These are phyloP conservation scores for Bilobella aurantiaca DNA, from an alignment of 1,140 invertebrate species.

Conservation along the genomic window DNA sequence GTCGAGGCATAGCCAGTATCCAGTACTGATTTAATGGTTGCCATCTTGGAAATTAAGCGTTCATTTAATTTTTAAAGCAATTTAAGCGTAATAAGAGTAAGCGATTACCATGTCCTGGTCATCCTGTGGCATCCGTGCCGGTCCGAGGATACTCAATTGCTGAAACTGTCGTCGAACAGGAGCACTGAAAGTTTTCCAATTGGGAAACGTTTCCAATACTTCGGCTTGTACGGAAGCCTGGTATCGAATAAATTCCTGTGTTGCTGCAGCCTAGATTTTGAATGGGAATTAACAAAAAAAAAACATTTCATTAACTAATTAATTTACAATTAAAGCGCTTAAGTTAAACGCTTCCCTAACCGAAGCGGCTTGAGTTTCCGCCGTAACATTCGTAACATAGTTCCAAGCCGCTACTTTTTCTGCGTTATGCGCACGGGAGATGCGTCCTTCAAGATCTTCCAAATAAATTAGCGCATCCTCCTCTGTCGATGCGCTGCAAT, in stretches of 20 bases:
- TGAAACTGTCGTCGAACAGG: conserved; percentile 20
- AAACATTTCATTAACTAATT: too few relatives aligned
- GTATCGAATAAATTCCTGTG: conserved; percentile 12
- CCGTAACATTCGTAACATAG: conserved; percentile 25
- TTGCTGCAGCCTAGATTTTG: conserved; percentile 15
- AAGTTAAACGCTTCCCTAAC: too few relatives aligned
- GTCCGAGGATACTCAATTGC: conserved; percentile 22
- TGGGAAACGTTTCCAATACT: conserved; percentile 12
- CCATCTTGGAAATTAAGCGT: background rate
- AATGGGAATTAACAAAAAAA: too few relatives aligned
- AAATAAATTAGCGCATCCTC: conserved; percentile 3
- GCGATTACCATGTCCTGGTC: conserved; percentile 10
- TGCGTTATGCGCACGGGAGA: conserved; percentile 10
- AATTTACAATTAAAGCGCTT: too few relatives aligned
- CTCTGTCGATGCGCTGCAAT: background rate
- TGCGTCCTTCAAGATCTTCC: background rate
- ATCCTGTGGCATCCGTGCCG: conserved; percentile 14
- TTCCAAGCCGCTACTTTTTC: conserved; percentile 21
- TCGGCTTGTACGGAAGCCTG: conserved; percentile 16
- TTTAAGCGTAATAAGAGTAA: background rate
- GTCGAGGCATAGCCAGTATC: conserved; percentile 23
- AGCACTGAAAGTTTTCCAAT: conserved; percentile 10
- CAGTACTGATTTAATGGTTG: conserved; percentile 22
- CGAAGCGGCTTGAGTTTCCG: conserved; percentile 10
- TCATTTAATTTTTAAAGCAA: background rate